Evolutionary conservation across 1,140 invertebrate species (phyloP), one percentile per base, ranked within the genome.

Genomic region (Leguminivora glycinivorella): DNA sequence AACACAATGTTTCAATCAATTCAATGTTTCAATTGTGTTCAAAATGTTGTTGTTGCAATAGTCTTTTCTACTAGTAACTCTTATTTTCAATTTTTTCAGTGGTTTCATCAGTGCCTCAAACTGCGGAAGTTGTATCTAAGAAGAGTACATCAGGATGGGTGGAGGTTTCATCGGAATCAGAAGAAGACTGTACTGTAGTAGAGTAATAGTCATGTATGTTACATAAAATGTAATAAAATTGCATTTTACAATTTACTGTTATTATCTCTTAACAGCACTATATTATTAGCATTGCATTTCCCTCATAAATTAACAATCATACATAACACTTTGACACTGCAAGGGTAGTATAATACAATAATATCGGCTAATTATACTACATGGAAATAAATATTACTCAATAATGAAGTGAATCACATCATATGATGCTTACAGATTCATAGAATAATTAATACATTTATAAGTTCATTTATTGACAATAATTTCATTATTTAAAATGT

Each of bases 81-180:
- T 77, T 85, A 70, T 68, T 83, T 70, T 31, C 63, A 73, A 76
- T 31, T 75, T 58, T 88, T 85, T 58, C 79, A 91, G 89, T 90
- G 75, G 74, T 88, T 4, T 70, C 83, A 74, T 83, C 88, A 47
- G 26, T 81, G 67, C 84, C 85, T 34, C 81, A 86, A 69, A 88
- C 86, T 43, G 87, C 83, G 25, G 89, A 90, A 78, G 76, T 88
- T 34, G 78, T 83, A 43, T 67, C 79, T 17, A 83, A 88, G 56
- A 75, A 82, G 68, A 79, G 78, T 47, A 71, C 77, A 34, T 85
- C 87, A 40, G 73, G 78, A 68, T 91, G 89, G 89, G 89, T 91
- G 75, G 89, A 91, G 78, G 79, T 91, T 68, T 91, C 89, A 71
- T 91, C 89, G 74, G 89, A 87, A 58, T 91, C 89, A 29, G 88